A percentile compares a stretch with the other conserved stretches of the same genome.
Evolutionary conservation across 2,888 invertebrate species (phyloP).

Genomic region (Diplolepis rosae): DNA sequence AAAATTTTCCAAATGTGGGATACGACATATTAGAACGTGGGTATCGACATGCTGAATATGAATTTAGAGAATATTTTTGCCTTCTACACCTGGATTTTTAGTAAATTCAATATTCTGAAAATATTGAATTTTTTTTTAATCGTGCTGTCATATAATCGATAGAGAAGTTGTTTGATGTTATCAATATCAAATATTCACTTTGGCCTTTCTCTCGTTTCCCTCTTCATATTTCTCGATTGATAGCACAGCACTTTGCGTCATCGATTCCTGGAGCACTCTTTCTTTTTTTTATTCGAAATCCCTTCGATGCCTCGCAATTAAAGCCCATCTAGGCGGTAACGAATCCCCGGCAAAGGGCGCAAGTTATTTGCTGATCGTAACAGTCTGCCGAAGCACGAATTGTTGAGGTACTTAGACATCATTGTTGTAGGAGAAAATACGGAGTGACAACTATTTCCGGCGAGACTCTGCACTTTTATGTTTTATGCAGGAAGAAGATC

Average conservation of each 20-base stretch:
- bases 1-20: no score
- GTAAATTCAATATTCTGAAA: background rate
- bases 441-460: slow-evolving; percentile 15
- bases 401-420: slow-evolving; percentile 24
- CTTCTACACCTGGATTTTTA: background rate
- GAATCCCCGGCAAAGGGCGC: background rate
- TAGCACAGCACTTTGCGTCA: slow-evolving; percentile 14
- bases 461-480: slow-evolving; percentile 14
- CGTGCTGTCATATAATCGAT: background rate
- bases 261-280: slow-evolving; percentile 19
- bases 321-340: background rate
- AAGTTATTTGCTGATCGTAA: slow-evolving; percentile 28
- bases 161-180: slow-evolving; percentile 14
- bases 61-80: background rate
- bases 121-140: background rate
- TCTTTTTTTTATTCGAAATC: background rate
- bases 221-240: slow-evolving; percentile 1
- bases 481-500: background rate
- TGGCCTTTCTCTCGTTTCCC: background rate
- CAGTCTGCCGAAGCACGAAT: slow-evolving; percentile 24
- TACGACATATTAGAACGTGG: no score
- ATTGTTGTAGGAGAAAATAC: slow-evolving; percentile 17
- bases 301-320: slow-evolving; percentile 17
- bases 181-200: slow-evolving; percentile 22
- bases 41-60: background rate